These are phyloP conservation scores for Ylistrum balloti DNA, from an alignment of 1,140 invertebrate species.

Conservation along the genomic window DNA sequence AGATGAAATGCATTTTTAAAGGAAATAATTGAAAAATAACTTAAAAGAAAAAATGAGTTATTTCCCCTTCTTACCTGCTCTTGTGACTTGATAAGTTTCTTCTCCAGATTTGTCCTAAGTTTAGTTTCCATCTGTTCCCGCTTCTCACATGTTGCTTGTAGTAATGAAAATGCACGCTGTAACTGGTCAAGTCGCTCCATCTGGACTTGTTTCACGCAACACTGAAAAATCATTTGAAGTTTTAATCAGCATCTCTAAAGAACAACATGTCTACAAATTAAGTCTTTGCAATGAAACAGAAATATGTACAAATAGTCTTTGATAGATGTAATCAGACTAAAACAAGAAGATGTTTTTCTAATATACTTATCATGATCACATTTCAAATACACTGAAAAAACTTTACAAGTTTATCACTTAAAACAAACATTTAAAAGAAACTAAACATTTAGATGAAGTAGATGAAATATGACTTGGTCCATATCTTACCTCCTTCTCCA, in stretches of 20 bases:
- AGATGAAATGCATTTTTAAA: not conserved
- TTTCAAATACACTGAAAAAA: too few relatives aligned
- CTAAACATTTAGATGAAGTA: too few relatives aligned
- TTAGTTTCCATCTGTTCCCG: conserved; percentile 90
- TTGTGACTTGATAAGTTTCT: conserved; percentile 85
- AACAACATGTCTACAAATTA: too few relatives aligned
- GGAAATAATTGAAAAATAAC: not conserved
- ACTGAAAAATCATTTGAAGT: conserved; percentile 83
- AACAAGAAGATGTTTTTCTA: too few relatives aligned
- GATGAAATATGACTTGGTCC: not conserved
- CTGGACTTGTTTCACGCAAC: conserved; percentile 92
- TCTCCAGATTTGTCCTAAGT: conserved; percentile 90
- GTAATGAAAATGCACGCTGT: conserved; percentile 91
- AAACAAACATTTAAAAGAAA: too few relatives aligned
- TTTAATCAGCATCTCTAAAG: too few relatives aligned
- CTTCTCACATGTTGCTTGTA: conserved; percentile 92
- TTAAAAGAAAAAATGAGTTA: not conserved
- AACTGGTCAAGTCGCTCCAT: conserved; percentile 92
- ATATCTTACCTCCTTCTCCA: conserved; percentile 91
- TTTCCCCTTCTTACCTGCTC: not conserved
- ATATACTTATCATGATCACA: too few relatives aligned
- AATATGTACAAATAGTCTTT: too few relatives aligned
- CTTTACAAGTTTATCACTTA: too few relatives aligned
- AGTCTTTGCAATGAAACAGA: too few relatives aligned
- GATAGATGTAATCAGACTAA: too few relatives aligned